Conservation (phyloP, 2,888 invertebrate genomes). For the Sinohyriopsis cumingii region DNA sequence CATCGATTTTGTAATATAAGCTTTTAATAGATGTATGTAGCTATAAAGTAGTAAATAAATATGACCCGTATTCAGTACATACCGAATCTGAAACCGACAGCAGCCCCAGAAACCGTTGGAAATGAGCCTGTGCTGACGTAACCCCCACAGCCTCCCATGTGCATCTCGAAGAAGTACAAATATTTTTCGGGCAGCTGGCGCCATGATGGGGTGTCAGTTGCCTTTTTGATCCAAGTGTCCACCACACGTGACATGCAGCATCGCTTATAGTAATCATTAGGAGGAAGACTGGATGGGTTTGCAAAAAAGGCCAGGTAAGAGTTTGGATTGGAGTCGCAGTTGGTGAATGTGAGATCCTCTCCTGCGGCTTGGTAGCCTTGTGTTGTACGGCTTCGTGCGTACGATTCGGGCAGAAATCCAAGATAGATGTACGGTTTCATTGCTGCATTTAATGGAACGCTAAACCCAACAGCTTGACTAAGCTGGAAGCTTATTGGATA, state of each 20-base stretch:
- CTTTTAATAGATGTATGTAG: no score
- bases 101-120: neutral
- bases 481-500: slow-evolving; percentile 4
- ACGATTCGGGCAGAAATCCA: neutral
- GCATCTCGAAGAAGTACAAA: slow-evolving; percentile 8
- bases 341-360: slow-evolving; percentile 2
- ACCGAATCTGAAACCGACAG: slow-evolving; percentile 4
- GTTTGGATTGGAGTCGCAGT: slow-evolving; percentile 7
- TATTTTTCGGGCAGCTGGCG: neutral
- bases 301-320: slow-evolving; percentile 3
- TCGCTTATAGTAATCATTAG: neutral
- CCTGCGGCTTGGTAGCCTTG: slow-evolving; percentile 8
- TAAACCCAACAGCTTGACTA: slow-evolving; percentile 1
- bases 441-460: neutral
- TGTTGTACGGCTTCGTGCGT: neutral
- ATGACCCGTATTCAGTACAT: neutral
- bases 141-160: slow-evolving; percentile 9
- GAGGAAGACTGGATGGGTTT: neutral
- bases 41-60: no score
- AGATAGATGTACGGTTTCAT: slow-evolving; percentile 6
- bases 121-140: no score
- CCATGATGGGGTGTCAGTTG: no score
- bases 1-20: no score
- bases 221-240: no score
- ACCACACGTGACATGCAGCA: no score